Conservation (phyloP, 2,797 vertebrate species). For the Tangara arthus region DNA sequence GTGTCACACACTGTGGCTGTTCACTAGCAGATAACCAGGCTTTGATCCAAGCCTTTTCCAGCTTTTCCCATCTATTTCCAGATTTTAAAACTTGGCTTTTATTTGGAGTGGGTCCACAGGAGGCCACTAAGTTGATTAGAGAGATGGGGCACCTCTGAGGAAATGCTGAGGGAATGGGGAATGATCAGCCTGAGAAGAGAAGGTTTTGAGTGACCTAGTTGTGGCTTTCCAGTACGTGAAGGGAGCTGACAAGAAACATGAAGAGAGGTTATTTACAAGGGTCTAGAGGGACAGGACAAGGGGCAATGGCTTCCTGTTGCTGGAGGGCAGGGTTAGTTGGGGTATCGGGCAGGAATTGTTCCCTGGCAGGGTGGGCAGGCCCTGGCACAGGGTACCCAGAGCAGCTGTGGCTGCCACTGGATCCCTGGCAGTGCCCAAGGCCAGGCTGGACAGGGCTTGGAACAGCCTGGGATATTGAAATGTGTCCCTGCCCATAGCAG, state of each 20-base stretch:
- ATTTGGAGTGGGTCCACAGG: not conserved
- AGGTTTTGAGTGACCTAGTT: not conserved
- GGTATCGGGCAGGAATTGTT: not conserved
- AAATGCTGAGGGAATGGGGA: not conserved
- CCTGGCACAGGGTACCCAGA: not conserved
- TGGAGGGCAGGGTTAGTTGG: rapidly evolving
- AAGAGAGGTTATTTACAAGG: too few species aligned
- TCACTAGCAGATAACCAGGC: not conserved
- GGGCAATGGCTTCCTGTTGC: not conserved
- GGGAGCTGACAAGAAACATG: not conserved
- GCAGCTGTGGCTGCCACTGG: not conserved
- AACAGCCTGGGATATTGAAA: rapidly evolving
- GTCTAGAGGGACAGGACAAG: not conserved
- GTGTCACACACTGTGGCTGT: not conserved
- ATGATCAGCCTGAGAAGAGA: not conserved
- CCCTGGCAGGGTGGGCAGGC: rapidly evolving
- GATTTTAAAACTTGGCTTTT: not conserved
- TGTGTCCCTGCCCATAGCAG: not conserved
- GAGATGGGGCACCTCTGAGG: not conserved
- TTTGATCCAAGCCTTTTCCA: not conserved
- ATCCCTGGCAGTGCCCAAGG: not conserved
- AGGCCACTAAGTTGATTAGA: not conserved
- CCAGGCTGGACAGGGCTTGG: rapidly evolving
- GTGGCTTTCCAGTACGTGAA: not conserved
- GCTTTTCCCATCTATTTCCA: not conserved